Base-by-base conservation (phyloP, 2,113 vertebrate genomes). In the Lepus europaeus region DNA sequence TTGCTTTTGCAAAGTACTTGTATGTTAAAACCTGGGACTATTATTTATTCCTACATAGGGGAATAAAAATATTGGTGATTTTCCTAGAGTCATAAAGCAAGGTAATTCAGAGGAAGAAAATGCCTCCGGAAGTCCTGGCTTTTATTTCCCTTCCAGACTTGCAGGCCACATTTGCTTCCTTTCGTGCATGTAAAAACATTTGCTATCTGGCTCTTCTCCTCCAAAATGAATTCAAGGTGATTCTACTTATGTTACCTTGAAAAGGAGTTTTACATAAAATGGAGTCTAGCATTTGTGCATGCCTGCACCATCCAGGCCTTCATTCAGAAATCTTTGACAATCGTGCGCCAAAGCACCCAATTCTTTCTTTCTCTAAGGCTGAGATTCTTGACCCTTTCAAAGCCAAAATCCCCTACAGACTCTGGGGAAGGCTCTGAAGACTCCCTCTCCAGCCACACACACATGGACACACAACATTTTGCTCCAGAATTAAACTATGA, bases 211-310 rank as follows among this genome's bases (percentile, higher is more conserved):
- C 79, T 83, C 72, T 93, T 97, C 92, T 94, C 91, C 87, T 91
- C 85, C 45, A 79, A 94, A 95, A 96, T 90, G 82, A 94, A 92
- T 95, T 96, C 90, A 93, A 96, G 84, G 92, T 63, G 78, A 90
- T 90, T 93, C 87, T 82, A 59, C 36, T 88, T 87, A 86, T 0
- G 25, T 87, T 86, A 36, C 64, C 73, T 86, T 79, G 80, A 69
- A 88, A 95, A 93, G 49, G 39, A 53, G 68, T 94, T 95, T 92
- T 74, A 73, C 45, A 92, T 86, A 70, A 76, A 87, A 61, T 86
- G 66, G 0, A 59, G 72, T 69, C 77, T 82, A 53, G 63, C 53
- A 29, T 81, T 59, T 59, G 66, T 59, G 36, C 36, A 19, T 87
- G 79, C n/a, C 85, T 59, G 22, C 31, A 29, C 69, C 56, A 59